Conservation (phyloP, 2,113 vertebrate genomes). For the Alethe diademata region DNA sequence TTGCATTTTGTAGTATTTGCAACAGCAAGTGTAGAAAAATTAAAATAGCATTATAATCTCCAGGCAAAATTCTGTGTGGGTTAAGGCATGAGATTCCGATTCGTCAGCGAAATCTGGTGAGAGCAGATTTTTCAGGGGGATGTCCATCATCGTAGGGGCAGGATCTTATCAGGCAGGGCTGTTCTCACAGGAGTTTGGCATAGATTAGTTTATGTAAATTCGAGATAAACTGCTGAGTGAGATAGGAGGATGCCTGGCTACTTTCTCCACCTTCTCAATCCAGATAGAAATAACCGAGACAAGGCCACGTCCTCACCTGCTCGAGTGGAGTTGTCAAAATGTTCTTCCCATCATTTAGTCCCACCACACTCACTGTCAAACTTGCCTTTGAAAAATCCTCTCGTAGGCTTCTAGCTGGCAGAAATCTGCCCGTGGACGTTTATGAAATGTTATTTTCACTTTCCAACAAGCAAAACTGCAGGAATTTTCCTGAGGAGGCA, state of each 20-base stretch:
- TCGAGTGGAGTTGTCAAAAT: not conserved
- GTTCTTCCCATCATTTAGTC: not conserved
- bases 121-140: not conserved
- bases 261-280: not conserved
- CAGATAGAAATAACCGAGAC: not conserved
- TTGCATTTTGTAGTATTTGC: slow-evolving; percentile 40
- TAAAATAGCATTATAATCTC: slow-evolving; percentile 49
- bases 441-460: slow-evolving; percentile 9
- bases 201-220: not conserved
- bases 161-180: not conserved
- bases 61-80: slow-evolving; percentile 36
- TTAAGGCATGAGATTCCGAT: slow-evolving; percentile 5
- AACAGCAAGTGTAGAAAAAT: slow-evolving; percentile 23
- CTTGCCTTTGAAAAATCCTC: not conserved
- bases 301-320: not conserved
- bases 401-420: not conserved
- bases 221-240: not conserved
- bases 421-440: not conserved
- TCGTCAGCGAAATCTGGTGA: not conserved
- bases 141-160: not conserved
- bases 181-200: not conserved
- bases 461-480: not conserved
- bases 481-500: slow-evolving; percentile 23
- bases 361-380: not conserved
- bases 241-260: not conserved